Evolutionary conservation across 2,797 vertebrate species (phyloP).

Genomic region (Pseudomugil gertrudae): DNA sequence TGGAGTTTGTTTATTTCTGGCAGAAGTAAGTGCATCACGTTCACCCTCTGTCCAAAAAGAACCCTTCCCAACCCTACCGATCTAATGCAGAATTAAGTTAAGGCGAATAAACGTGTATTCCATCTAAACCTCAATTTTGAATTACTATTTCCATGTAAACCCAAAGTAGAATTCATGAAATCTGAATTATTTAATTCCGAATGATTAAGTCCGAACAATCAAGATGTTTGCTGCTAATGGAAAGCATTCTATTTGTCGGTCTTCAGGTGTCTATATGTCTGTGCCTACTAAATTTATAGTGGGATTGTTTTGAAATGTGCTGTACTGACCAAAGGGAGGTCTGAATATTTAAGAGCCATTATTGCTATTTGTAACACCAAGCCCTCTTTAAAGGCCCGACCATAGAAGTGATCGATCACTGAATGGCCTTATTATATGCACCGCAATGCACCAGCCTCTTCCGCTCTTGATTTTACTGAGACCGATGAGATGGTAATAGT

Average conservation of each 20-base stretch:
- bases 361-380: constrained; percentile 48
- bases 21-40: no score
- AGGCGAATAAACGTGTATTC: no score
- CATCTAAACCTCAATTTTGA: no score
- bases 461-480: constrained; percentile 45
- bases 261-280: constrained; percentile 1
- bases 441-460: constrained; percentile 41
- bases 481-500: constrained; percentile 50
- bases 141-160: no score
- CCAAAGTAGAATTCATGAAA: no score
- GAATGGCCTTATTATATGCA: constrained; percentile 70
- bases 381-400: constrained; percentile 37
- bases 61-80: no score
- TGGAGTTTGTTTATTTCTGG: no score
- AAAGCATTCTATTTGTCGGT: background rate
- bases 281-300: constrained; percentile 15
- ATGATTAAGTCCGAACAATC: no score
- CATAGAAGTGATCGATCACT: constrained; percentile 64
- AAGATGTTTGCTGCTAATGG: background rate
- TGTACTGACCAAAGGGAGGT: constrained; percentile 25
- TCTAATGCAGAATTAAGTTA: no score
- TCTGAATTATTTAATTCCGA: no score
- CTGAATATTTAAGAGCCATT: constrained; percentile 41
- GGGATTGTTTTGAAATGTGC: constrained; percentile 34
- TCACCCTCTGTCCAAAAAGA: no score